Evolutionary conservation across 2,113 vertebrate species (phyloP), one percentile per base, ranked within the genome.

Genomic region (Notarius quadriscutis): DNA sequence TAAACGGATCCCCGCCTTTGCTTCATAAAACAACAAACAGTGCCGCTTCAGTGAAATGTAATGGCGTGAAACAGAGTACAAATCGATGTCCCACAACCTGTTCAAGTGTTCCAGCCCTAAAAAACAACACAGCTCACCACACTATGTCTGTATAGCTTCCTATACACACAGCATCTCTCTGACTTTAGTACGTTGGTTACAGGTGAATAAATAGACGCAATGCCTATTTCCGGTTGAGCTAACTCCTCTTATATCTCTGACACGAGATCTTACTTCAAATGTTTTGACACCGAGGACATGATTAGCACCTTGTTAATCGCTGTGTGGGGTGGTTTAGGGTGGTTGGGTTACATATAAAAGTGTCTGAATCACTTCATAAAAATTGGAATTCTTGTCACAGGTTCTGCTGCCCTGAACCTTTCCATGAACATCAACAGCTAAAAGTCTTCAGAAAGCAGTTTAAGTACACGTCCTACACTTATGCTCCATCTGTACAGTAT

Each of bases 271-370:
- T 75, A 94, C 89, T 72, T 89, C 94, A 95, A 94, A 95, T 95
- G 94, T 96, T 95, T 93, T 92, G 85, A 88, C 87, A 92, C 87
- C 78, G 88, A 58, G 87, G 87, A 65, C 78, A 55, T 86, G 89
- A 88, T 94, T 95, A 94, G 92, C 95, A 94, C 89, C 89, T 90
- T 89, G 93, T 95, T 93, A 90, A 80, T 34, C 8, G 53, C 78
- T 2, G 48, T 77, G 77, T 55, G 51, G 41, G 41, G 41, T 41
- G 41, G 41, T 41, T 41, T 41, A 41, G 41, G 41, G 41, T 41
- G 41, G 41, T 41, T 41, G 41, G 41, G 2, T 41, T 41, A 41
- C 41, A 41, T 41, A 41, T 41, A 41, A 34, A 34, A 34, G 41
- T 41, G 41, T 41, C 41, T 41, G 41, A 41, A 41, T 41, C 41